phyloP scores from a whole-genome alignment of 30 jellyfish, hydroid and myxozoan species.

The Morbakka virulenta region DNA sequence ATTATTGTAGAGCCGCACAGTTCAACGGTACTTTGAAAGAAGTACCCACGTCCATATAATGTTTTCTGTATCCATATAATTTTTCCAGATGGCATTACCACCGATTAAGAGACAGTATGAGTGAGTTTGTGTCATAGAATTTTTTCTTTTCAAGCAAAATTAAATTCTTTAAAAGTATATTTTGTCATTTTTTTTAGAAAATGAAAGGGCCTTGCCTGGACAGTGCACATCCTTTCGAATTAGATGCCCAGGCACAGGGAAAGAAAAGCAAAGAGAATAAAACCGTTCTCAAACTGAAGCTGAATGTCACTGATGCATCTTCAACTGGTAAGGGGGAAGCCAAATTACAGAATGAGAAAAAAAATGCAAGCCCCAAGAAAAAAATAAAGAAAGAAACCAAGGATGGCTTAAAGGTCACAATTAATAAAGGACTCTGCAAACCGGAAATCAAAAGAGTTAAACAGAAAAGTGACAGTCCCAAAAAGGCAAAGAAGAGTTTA shows the following conservation, averaged over 20 bases:
- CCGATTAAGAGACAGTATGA: no score
- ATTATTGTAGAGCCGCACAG: no score
- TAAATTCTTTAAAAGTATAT: no score
- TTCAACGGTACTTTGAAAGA: no score
- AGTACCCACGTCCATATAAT: no score
- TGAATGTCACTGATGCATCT: slow-evolving; percentile 17
- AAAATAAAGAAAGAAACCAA: background rate
- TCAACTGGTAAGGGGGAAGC: background rate
- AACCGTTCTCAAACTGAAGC: slow-evolving; percentile 49
- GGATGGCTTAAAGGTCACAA: background rate
- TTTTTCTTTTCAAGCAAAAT: no score
- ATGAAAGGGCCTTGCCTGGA: no score
- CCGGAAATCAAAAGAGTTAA: background rate
- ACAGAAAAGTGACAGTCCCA: background rate
- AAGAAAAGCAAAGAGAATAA: background rate
- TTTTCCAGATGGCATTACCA: no score
- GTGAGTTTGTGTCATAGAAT: no score
- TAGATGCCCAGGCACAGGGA: background rate
- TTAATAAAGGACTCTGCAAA: background rate
- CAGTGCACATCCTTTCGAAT: no score
- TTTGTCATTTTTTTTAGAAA: no score
- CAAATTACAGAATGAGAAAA: background rate
- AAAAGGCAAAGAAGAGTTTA: background rate
- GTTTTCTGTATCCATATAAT: no score
- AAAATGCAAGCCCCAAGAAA: background rate